These are phyloP conservation scores for Felis catus DNA, from an alignment of 2,113 vertebrate genomes.

Conservation along the genomic window F.catus_Fca126_mat1.0 CM031418.1:88516501-88517000, in stretches of 20 bases:
- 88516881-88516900: too few relatives aligned
- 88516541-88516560: not conserved
- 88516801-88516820: too few relatives aligned
- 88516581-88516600: not conserved
- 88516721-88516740: not conserved
- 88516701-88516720: not conserved
- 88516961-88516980: not conserved
- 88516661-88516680: slow-evolving; percentile 31
- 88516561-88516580: not conserved
- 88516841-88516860: too few relatives aligned
- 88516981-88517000: not conserved
- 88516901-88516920: too few relatives aligned
- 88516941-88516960: not conserved
- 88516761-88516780: too few relatives aligned
- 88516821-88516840: too few relatives aligned
- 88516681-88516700: not conserved
- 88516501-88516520: not conserved
- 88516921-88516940: too few relatives aligned
- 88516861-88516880: too few relatives aligned
- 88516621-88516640: slow-evolving; percentile 12
- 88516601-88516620: not conserved
- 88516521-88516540: not conserved
- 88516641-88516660: not conserved
- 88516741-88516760: not conserved
- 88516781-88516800: too few relatives aligned